Evolutionary conservation across 1,140 invertebrate species (phyloP), one percentile per base, ranked within the genome.

Genomic region (Coelopa frigida): DNA sequence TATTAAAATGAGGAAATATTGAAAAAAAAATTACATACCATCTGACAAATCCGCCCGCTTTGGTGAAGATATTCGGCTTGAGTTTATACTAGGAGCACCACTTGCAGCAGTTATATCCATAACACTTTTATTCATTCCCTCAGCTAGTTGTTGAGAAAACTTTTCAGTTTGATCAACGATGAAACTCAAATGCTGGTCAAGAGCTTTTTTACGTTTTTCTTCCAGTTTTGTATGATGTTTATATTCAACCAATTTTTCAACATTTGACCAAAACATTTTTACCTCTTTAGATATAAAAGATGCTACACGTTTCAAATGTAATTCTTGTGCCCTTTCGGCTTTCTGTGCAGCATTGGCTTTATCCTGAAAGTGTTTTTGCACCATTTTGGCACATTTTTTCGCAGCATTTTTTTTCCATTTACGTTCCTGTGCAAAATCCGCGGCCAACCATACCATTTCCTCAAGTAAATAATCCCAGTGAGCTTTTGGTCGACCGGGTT

Each of bases 151-250:
- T 3, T 87, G 86, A 20, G 94, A 97, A 75, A 95, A 97, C 66
- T 96, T 95, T 73, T 99, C 95, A 0, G 96, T 98, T 73, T 97
- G 92, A 73, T 95, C 94, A 35, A 99, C 94, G 61, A 99, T 96
- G 64, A 97, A 98, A 70, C 92, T 96, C 17, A 99, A 76, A 71
- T 99, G 95, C 54, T 97, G 84, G 76, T 99, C 95, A 32, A 98
- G 75, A 0, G 93, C 93, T 59, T 94, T 87, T 65, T 98, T 96
- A 43, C 91, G 79, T 60, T 95, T 94, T 59, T 94, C 91, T 69
- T 98, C 94, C 18, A 97, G 75, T 54, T 88, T 81, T 18, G 85
- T 87, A 61, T 92, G 85, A 54, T 95, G 88, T 68, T 96, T 96
- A 68, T 86, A 95, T 70, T 98, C 92, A 26, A 97, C 92, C 56